phyloP scores from a whole-genome alignment of 2,113 vertebrate species.

The Telmatochromis sp. region DNA sequence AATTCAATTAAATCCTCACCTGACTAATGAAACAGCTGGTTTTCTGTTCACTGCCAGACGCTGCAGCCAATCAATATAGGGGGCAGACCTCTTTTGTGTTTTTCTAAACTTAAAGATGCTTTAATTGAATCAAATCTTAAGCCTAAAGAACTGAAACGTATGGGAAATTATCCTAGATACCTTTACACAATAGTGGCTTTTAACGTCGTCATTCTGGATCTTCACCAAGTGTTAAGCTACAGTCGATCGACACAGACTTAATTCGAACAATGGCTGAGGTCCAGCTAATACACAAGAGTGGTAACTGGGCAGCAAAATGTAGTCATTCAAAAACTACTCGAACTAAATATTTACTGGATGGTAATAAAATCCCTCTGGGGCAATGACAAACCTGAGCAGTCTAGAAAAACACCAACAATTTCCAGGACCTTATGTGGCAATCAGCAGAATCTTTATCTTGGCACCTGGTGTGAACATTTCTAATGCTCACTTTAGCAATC shows the following conservation, averaged over 20 bases:
- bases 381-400: not conserved
- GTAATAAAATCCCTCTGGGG: conserved; percentile 19
- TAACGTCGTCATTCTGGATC: not conserved
- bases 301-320: conserved; percentile 36
- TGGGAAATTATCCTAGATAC: not conserved
- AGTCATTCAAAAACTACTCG: conserved; percentile 3
- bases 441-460: conserved; percentile 4
- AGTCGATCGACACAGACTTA: not conserved
- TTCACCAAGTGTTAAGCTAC: not conserved
- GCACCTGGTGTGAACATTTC: conserved; percentile 4
- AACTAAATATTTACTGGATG: conserved; percentile 54
- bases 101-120: not conserved
- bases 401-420: conserved; percentile 9
- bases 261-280: conserved; percentile 14
- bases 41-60: not conserved
- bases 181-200: not conserved
- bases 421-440: not conserved
- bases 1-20: conserved; percentile 1
- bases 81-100: not conserved
- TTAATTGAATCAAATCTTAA: not conserved
- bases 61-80: not conserved
- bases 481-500: not conserved
- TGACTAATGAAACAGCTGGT: not conserved
- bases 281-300: conserved; percentile 37
- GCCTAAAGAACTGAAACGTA: not conserved